These are phyloP conservation scores for Biston betularia DNA, from an alignment of 2,888 invertebrate genomes.

Conservation along the genomic window DNA sequence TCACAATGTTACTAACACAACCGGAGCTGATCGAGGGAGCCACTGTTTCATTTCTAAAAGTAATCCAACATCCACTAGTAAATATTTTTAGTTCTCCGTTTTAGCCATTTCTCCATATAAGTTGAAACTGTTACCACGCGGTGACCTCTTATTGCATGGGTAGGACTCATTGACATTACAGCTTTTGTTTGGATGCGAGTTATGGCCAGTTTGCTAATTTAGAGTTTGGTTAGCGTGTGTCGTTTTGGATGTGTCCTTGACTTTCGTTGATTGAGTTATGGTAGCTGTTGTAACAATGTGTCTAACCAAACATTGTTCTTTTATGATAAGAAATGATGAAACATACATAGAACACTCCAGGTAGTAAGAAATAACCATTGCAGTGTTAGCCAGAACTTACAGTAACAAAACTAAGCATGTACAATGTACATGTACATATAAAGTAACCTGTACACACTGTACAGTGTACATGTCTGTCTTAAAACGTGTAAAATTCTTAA, in stretches of 20 bases:
- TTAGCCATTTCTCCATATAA: conserved; percentile 20
- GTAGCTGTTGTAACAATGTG: neutral
- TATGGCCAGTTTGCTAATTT: conserved; percentile 34
- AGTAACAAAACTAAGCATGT: no score
- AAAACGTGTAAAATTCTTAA: no score
- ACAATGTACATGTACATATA: no score
- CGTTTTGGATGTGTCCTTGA: conserved; percentile 1
- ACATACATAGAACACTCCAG: no score
- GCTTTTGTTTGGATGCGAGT: conserved; percentile 31
- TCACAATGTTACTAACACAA: neutral
- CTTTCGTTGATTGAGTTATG: conserved; percentile 1
- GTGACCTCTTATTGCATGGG: conserved; percentile 34
- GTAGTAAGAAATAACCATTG: no score
- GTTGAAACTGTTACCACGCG: conserved; percentile 21
- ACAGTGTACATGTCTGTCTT: no score
- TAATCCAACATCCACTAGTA: neutral
- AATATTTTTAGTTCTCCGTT: neutral
- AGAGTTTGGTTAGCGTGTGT: conserved; percentile 9
- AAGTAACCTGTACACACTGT: no score
- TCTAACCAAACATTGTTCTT: no score
- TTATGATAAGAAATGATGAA: no score
- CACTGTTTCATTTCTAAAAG: neutral
- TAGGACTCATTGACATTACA: conserved; percentile 26
- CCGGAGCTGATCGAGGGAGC: neutral
- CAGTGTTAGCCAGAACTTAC: no score